Conservation (phyloP, 2,888 invertebrate genomes). For the Labia minor region DNA sequence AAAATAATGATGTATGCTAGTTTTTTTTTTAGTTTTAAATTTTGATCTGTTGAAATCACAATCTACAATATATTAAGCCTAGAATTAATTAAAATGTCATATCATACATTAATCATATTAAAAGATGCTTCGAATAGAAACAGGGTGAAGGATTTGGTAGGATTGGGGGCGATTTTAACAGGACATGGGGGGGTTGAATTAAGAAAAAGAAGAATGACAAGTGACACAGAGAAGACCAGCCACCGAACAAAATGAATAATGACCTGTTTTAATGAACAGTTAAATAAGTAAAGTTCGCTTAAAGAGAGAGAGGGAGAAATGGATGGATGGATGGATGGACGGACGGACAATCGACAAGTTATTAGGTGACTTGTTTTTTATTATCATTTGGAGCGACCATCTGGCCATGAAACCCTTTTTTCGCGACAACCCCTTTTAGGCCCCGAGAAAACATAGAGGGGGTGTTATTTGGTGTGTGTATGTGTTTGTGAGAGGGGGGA, state of each 20-base stretch:
- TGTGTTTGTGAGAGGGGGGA: no score
- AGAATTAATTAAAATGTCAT: no score
- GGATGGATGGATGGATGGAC: not conserved
- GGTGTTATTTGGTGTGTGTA: not conserved
- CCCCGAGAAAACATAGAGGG: not conserved
- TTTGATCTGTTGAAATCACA: no score
- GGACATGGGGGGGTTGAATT: not conserved
- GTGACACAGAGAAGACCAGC: not conserved
- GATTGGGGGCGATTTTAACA: no score
- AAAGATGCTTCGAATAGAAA: no score
- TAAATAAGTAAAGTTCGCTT: not conserved
- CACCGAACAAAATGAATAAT: not conserved
- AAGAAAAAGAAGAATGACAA: not conserved
- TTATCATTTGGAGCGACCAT: not conserved
- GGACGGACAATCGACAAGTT: not conserved
- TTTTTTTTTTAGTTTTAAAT: no score
- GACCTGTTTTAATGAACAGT: not conserved
- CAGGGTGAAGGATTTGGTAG: no score
- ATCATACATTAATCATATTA: no score
- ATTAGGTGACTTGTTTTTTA: constrained; percentile 9
- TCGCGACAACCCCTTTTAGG: not conserved
- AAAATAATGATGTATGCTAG: no score
- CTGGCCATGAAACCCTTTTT: not conserved
- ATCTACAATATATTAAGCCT: no score
- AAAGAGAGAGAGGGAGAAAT: no score